Conservation (phyloP, 1,140 invertebrate species). For the Hypsibius dujardini region DNA sequence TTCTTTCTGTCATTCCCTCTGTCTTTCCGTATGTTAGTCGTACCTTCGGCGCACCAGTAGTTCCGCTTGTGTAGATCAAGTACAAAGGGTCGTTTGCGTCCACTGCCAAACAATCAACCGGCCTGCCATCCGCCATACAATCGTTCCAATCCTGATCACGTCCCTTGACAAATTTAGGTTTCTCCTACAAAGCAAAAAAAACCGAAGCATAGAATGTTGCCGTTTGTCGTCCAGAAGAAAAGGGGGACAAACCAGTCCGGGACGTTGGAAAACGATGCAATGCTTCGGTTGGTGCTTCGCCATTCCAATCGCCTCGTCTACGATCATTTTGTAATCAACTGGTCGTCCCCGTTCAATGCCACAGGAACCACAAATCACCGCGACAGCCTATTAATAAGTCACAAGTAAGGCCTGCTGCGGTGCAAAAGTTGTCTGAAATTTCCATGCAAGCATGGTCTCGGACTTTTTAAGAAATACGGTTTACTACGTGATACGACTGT, state of each 20-base stretch:
- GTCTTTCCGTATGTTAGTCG: neutral
- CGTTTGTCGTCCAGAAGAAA: neutral
- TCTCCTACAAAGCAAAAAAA: slow-evolving; percentile 25
- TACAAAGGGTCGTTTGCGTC: slow-evolving; percentile 74
- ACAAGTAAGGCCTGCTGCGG: no score
- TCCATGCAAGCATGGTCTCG: no score
- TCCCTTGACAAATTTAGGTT: slow-evolving; percentile 40
- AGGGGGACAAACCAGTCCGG: slow-evolving; percentile 38
- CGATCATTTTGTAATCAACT: slow-evolving; percentile 54
- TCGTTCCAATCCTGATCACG: slow-evolving; percentile 59
- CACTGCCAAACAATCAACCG: slow-evolving; percentile 61
- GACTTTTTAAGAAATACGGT: no score
- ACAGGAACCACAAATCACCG: slow-evolving; percentile 18
- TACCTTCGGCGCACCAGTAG: slow-evolving; percentile 46
- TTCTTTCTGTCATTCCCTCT: no score
- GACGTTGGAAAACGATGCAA: slow-evolving; percentile 61
- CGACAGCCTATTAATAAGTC: neutral
- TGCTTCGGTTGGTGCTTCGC: slow-evolving; percentile 46
- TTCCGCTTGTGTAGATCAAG: slow-evolving; percentile 79
- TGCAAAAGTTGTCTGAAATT: no score
- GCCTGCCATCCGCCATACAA: slow-evolving; percentile 42
- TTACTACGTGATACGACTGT: no score
- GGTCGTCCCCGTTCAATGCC: slow-evolving; percentile 15
- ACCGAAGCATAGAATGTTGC: no score
- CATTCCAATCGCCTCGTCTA: slow-evolving; percentile 61